Evolutionary conservation across 2,888 invertebrate genomes (phyloP), one percentile per base, ranked within the genome.

Genomic region (Lithosia quadra): DNA sequence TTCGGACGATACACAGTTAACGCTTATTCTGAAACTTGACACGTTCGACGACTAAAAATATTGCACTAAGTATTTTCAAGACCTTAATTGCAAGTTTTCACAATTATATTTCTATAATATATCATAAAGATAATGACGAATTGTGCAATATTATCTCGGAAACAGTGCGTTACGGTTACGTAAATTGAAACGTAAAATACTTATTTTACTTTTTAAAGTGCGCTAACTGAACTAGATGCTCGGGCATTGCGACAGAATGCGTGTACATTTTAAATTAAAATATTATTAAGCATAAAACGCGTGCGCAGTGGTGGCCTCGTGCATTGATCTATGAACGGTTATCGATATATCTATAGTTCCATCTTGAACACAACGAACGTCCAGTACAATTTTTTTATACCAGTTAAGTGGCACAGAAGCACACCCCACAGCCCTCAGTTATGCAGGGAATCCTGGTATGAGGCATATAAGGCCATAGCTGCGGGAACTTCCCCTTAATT

Each of bases 161-260:
- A 80, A 75, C 74, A 80, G 81, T 82, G 81, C 77, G 79, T 81
- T 82, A 77, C 74, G 62, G 68, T 73, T 80, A 71, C 73, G 75
- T 77, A 79, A 80, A 66, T 21, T 18, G 22, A 59, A 55, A 68
- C 24, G 22, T 59, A 36, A 58, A 65, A 49, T 49, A 49, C 18
- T 43, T 63, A 62, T 73, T 75, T 73, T 74, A 71, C 68, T 73
- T 75, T 76, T 72, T 61, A 70, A 73, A 73, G 64, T 71, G 71
- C 74, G 67, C 55, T 68, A 49, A 60, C 24, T 65, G 64, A 43
- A 58, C 71, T 65, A 68, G 67, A 67, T 71, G 67, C n/a, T 53
- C 43, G 22, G 34, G 21, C 21, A 36, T 68, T 74, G 65, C 82
- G 62, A 71, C 68, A 81, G 60, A 28, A 34, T 57, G 59, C 21